Percentiles rank a stretch among this genome's conserved stretches.
These are phyloP conservation scores for Drosophila stalkeri DNA, from an alignment of 2,888 invertebrate species.

Conservation along the genomic window DNA sequence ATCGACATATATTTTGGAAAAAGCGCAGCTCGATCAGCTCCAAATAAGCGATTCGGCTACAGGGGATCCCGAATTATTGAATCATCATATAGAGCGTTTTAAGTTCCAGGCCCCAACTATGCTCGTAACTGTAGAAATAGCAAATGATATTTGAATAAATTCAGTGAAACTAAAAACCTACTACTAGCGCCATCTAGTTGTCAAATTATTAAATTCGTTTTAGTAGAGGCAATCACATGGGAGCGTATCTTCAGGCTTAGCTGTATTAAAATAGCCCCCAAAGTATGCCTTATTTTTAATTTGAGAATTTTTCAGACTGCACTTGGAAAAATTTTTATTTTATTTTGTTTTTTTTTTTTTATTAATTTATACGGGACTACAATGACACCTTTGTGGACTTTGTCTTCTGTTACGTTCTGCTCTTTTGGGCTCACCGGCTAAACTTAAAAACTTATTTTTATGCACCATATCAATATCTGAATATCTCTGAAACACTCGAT, in stretches of 20 bases:
- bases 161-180: background rate
- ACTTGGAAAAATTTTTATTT: background rate
- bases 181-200: slow-evolving; percentile 16
- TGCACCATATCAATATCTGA: background rate
- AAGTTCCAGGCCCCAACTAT: background rate
- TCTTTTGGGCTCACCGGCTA: no score
- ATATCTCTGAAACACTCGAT: background rate
- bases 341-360: no score
- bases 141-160: background rate
- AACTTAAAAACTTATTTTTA: no score
- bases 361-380: no score
- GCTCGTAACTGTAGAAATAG: background rate
- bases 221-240: background rate
- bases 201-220: background rate
- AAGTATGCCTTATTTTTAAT: background rate
- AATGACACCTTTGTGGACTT: no score
- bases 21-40: rapidly evolving
- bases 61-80: no score
- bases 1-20: no score
- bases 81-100: background rate
- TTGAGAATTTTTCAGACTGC: background rate
- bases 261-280: no score
- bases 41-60: background rate
- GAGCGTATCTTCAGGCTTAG: slow-evolving; percentile 3
- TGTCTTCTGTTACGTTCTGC: no score